phyloP scores from a whole-genome alignment of 2,888 invertebrate species.

The Neoscelio sp. region DNA sequence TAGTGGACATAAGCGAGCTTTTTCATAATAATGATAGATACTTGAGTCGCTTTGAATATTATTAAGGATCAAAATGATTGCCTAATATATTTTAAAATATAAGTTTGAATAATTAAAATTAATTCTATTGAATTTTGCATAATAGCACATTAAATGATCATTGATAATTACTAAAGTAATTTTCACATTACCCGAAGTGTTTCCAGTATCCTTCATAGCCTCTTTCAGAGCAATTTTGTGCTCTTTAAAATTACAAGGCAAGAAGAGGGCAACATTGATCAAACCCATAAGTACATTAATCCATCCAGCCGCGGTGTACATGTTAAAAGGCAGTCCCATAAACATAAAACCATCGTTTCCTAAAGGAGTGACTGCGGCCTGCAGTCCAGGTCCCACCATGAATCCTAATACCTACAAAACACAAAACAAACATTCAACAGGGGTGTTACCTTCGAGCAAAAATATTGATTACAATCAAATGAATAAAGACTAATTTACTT shows the following conservation, averaged over 20 bases:
- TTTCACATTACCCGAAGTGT: conserved; percentile 84
- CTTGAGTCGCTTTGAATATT: too few relatives aligned
- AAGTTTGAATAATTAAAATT: too few relatives aligned
- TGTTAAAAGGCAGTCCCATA: conserved; percentile 88
- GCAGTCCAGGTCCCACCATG: conserved; percentile 93
- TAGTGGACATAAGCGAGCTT: too few relatives aligned
- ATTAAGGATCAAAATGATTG: too few relatives aligned
- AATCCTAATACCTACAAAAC: conserved; percentile 89
- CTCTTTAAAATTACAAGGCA: conserved; percentile 91
- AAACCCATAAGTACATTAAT: conserved; percentile 91
- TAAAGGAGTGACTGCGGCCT: conserved; percentile 91
- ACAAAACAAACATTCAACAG: conserved; percentile 30
- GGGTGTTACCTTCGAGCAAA: background rate
- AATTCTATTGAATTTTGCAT: too few relatives aligned
- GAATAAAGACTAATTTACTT: conserved; percentile 80
- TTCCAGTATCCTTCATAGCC: conserved; percentile 90
- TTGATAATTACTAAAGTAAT: too few relatives aligned
- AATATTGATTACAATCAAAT: background rate
- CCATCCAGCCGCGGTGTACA: conserved; percentile 95
- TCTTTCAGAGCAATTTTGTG: conserved; percentile 91
- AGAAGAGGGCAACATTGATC: conserved; percentile 89
- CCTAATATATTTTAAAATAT: too few relatives aligned
- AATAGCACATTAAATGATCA: too few relatives aligned
- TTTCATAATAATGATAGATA: too few relatives aligned
- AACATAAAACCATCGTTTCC: conserved; percentile 87